Evolutionary conservation across 2,113 vertebrate species (phyloP).

Genomic region (Sapajus apella): DNA sequence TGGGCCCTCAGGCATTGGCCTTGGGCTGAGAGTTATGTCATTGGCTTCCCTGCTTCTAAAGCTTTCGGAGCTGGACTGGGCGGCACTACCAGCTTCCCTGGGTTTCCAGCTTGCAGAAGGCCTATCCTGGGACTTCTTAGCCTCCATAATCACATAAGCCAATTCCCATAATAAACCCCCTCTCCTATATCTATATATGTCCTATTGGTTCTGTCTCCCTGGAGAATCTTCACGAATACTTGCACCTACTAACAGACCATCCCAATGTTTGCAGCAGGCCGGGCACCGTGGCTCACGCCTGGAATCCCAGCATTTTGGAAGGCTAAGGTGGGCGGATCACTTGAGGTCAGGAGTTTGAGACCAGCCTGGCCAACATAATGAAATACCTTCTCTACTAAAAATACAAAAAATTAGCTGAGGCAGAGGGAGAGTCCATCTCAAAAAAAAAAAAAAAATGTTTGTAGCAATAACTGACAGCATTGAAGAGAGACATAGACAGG

Average conservation of each 20-base stretch:
- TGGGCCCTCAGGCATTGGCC: too few relatives aligned
- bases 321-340: neutral
- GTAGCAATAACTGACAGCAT: too few relatives aligned
- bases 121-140: neutral
- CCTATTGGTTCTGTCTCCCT: too few relatives aligned
- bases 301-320: neutral
- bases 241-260: neutral
- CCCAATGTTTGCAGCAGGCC: neutral
- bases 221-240: too few relatives aligned
- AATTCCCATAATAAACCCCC: neutral
- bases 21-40: neutral
- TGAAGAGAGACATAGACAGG: too few relatives aligned
- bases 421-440: too few relatives aligned
- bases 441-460: too few relatives aligned
- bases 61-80: neutral
- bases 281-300: neutral
- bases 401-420: too few relatives aligned
- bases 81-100: neutral
- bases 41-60: neutral
- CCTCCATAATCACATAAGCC: neutral
- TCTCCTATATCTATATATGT: neutral
- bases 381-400: too few relatives aligned
- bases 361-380: neutral
- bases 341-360: neutral
- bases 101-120: neutral